Base-by-base conservation (phyloP, 2,113 vertebrate species). In the Calcarius ornatus region DNA sequence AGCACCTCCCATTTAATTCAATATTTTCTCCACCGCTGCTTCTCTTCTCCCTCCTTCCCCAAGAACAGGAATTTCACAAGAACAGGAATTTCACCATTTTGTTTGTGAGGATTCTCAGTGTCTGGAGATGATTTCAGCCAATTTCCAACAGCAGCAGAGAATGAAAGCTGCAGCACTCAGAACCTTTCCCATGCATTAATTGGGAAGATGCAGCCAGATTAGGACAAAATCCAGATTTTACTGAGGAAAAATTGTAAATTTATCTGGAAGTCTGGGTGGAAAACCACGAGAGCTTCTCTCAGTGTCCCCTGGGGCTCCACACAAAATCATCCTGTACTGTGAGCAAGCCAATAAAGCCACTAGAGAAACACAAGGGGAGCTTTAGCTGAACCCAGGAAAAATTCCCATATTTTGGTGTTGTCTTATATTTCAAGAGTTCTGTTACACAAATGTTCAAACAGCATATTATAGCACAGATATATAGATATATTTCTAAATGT, bases 61-160 rank as follows among this genome's bases (percentile, higher is more conserved):
- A 37, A 13, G 11, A 65, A 56, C 3, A 21, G 11, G 11, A 4
- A 30, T 66, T 61, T 28, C 5, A 30, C 54, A 31, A 13, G 10
- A 61, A 51, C 3, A 23, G 12, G 9, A 4, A 28, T 66, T 60
- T 33, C 5, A 24, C n/a, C n/a, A n/a, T n/a, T n/a, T n/a, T n/a
- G n/a, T n/a, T n/a, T n/a, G n/a, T n/a, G 21, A 78, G 31, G 56
- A 45, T 66, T 81, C 47, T 27, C 51, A 21, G 11, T 54, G 2
- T 1, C 42, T 72, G 66, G 17, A 0, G 0, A 38, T 48, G 12
- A 10, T 66, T 63, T 25, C 1, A 50, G 23, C 31, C 23, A 2
- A 28, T 42, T 78, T 59, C 30, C 66, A 73, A 14, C 11, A 14
- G 2, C 14, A 33, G 27, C 7, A 28, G n/a, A n/a, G n/a, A 27